Evolutionary conservation across 2,888 invertebrate species (phyloP).

Genomic region (Noctua pronuba): DNA sequence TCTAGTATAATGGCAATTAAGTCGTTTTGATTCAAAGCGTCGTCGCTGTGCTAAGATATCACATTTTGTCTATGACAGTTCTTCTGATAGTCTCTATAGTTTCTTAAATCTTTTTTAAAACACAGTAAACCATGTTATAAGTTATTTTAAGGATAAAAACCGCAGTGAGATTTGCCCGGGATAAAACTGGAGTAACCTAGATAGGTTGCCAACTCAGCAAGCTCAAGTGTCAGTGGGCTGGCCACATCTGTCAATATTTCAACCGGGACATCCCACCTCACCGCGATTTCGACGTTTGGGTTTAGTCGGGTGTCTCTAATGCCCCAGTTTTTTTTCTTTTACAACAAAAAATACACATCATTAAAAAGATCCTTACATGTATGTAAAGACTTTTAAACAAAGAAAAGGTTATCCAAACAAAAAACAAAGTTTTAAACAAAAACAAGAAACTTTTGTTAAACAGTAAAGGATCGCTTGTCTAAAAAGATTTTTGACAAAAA

Average conservation of each 20-base stretch:
- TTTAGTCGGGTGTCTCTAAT: neutral
- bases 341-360: neutral
- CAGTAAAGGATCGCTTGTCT: conserved; percentile 22
- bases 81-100: neutral
- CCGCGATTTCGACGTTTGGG: neutral
- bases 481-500: conserved; percentile 20
- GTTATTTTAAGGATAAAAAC: neutral
- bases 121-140: neutral
- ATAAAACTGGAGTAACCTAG: neutral
- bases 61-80: neutral
- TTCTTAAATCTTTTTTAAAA: neutral
- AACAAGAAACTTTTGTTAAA: conserved; percentile 21
- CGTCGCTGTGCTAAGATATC: neutral
- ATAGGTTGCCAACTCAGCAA: conserved; percentile 4
- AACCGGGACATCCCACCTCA: neutral
- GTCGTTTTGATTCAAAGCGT: neutral
- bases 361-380: neutral
- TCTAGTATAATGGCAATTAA: no score
- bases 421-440: conserved; percentile 21
- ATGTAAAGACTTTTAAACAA: neutral
- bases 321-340: neutral
- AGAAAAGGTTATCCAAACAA: conserved; percentile 17
- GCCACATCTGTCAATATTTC: conserved; percentile 4
- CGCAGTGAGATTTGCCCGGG: neutral
- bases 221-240: neutral